Conservation (phyloP, 1,140 invertebrate species). For the Wiebesia pumilae region DNA sequence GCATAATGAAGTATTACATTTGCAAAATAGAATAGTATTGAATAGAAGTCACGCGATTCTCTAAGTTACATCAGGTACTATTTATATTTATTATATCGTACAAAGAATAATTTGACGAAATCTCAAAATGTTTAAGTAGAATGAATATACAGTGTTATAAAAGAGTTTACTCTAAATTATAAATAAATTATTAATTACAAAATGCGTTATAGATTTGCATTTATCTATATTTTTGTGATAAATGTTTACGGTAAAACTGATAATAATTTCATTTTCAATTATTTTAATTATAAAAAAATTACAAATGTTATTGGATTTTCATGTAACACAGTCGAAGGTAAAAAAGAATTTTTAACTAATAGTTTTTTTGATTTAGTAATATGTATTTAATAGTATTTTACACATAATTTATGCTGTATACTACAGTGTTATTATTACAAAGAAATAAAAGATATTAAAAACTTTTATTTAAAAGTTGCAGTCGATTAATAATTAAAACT, state of each 20-base stretch:
- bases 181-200: background rate
- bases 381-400: too few species aligned
- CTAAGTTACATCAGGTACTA: background rate
- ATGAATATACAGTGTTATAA: background rate
- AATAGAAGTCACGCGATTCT: background rate
- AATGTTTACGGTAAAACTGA: background rate
- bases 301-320: slow-evolving; percentile 36
- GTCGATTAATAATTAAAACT: too few species aligned
- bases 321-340: slow-evolving; percentile 20
- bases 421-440: too few species aligned
- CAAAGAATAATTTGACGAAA: background rate
- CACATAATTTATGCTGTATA: too few species aligned
- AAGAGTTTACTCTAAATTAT: background rate
- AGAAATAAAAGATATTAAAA: too few species aligned
- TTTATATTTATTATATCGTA: background rate
- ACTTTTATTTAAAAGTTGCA: too few species aligned
- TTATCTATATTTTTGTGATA: background rate
- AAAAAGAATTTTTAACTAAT: too few species aligned
- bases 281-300: slow-evolving; percentile 35
- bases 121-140: background rate
- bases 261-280: slow-evolving; percentile 42
- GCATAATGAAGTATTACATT: background rate
- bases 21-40: slow-evolving; percentile 5
- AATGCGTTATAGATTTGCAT: background rate
- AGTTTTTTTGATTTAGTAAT: too few species aligned